Base-by-base conservation (phyloP, 2,888 invertebrate species). In the Perithous albicinctus region DNA sequence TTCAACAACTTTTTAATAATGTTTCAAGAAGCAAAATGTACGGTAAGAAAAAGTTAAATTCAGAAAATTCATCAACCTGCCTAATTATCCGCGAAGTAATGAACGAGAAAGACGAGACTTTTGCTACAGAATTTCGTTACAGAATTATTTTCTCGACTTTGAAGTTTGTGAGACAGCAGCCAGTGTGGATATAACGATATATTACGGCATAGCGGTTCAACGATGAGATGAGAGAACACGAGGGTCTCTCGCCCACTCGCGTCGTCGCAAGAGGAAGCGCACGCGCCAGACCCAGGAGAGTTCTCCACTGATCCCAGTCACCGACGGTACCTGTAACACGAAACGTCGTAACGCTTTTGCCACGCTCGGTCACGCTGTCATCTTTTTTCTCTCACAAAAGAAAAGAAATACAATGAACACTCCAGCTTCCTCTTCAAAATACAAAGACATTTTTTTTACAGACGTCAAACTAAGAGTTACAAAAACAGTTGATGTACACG, bases 271-370 rank as follows among this genome's bases (percentile, higher is more conserved):
- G 66, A 46, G 43, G 54, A 32, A 83, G 87, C 89, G 89, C 89
- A 88, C 82, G 89, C 89, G 89, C 87, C 84, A 75, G 76, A 74
- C 81, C 85, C 87, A 85, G 85, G 84, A 85, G 80, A 76, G 76
- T 78, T 80, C 66, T 32, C 69, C 83, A 38, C 20, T 61, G 63
- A 63, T 83, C 84, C n/a, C 89, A 89, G 89, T 89, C 89, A 84
- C 82, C 86, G 86, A 70, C 85, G 83, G 87, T 85, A 84, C 81
- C 86, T 86, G 85, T 85, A 83, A 86, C 88, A 86, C 86, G 87
- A 84, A 87, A 86, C 85, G 79, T 89, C 87, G 86, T 29, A 74
- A 23, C 46, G 4, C 73, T n/a, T n/a, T n/a, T n/a, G n/a, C n/a
- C n/a, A 41, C 26, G n/a, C 26, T 26, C 29, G 23, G 43, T 10